Base-by-base conservation (phyloP, 1,140 invertebrate species). In the Heliconius congener region DNA sequence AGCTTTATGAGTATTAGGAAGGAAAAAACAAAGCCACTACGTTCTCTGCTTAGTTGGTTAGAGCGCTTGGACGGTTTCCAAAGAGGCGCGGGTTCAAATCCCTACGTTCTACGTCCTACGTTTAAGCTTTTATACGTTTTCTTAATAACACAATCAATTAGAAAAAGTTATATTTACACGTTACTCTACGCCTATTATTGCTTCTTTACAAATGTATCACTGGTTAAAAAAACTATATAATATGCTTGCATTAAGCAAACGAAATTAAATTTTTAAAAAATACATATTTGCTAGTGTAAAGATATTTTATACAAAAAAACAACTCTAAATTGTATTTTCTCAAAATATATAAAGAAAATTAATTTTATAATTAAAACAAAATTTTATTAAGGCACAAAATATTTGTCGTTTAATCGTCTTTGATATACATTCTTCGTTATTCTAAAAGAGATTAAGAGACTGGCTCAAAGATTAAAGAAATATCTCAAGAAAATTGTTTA, bases 401-500 rank as follows among this genome's bases (percentile, higher is more conserved):
- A 60, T 27, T 66, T 66, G 60, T 66, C 23, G 1, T 2, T n/a
- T 57, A 9, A 57, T 57, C 23, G 8, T 16, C 57, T 66, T 66
- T 66, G 60, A 66, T 66, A 30, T 30, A 30, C n/a, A 66, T 66
- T 27, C n/a, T 30, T 66, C 1, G 27, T 66, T 66, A 30, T 66
- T 66, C 3, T 30, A 66, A 16, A 66, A 66, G 8, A 27, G 60
- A 66, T 66, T 30, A 11, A 16, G 60, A 30, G 30, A 66, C 60
- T 30, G 11, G 23, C 27, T 66, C 23, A 66, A n/a, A 66, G 60
- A 66, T 66, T 66, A 66, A 66, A 66, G n/a, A 23, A 66, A 66
- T 66, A 66, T n/a, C 23, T 27, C 9, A 30, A 66, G 60, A 27
- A 66, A 66, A 66, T 66, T 66, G 27, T 30, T 66, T 66, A 30